Evolutionary conservation across 2,797 vertebrate genomes (phyloP).

Genomic region (Pseudochromis fuscus): DNA sequence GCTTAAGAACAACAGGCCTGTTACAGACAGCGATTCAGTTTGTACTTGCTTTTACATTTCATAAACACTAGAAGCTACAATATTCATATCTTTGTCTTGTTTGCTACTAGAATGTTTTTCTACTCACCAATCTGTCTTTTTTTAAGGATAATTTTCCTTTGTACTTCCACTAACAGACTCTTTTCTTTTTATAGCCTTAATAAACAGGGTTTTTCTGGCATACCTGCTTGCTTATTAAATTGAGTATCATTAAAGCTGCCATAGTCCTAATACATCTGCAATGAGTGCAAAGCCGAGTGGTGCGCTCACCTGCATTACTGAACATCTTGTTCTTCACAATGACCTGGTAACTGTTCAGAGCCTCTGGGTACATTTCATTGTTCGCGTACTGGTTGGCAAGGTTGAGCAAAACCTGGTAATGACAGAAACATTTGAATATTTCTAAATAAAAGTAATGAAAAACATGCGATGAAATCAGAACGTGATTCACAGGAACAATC

Average conservation of each 20-base stretch:
- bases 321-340: constrained; percentile 99
- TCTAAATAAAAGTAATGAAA: not conserved
- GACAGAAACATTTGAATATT: not conserved
- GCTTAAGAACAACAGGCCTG: too few species aligned
- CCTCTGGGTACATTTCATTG: constrained; percentile 97
- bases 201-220: not conserved
- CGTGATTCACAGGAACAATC: not conserved
- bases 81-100: too few species aligned
- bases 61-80: too few species aligned
- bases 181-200: not conserved
- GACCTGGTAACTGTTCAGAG: constrained; percentile 95
- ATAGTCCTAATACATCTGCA: not conserved
- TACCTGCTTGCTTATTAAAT: not conserved
- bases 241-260: not conserved
- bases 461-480: not conserved
- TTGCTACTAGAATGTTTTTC: not conserved
- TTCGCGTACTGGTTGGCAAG: constrained; percentile 95
- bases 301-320: constrained; percentile 90
- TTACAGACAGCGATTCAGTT: too few species aligned
- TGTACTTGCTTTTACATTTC: too few species aligned
- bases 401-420: constrained; percentile 93
- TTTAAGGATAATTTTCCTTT: not conserved
- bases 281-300: not conserved
- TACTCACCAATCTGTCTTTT: not conserved
- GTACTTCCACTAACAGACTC: not conserved